phyloP scores from a whole-genome alignment of 2,113 vertebrate genomes.

The Eulemur macaco region DNA sequence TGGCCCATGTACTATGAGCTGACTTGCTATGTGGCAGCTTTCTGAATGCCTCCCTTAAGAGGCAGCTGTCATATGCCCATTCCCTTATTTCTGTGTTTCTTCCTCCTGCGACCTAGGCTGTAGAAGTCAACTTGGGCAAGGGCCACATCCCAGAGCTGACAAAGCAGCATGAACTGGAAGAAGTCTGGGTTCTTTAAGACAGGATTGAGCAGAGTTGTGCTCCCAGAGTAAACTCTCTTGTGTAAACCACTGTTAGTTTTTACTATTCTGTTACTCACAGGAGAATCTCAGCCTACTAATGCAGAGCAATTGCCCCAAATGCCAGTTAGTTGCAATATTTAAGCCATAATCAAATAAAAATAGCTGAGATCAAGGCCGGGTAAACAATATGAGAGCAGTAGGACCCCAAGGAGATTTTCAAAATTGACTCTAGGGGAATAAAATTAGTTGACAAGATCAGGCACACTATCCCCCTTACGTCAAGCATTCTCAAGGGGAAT shows the following conservation, averaged over 20 bases:
- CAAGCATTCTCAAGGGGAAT: background rate
- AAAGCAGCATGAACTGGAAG: background rate
- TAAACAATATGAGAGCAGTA: background rate
- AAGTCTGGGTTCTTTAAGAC: background rate
- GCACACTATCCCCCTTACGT: fast-evolving
- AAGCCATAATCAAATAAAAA: background rate
- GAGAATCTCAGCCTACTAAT: background rate
- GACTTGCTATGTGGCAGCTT: background rate
- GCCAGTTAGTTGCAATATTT: background rate
- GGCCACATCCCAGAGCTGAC: background rate
- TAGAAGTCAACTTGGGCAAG: background rate
- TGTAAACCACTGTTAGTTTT: background rate
- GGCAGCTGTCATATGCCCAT: background rate
- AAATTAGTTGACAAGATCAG: background rate
- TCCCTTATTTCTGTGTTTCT: background rate
- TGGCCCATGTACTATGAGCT: background rate
- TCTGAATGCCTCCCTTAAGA: background rate
- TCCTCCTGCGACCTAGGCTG: background rate
- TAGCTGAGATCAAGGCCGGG: background rate
- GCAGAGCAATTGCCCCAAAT: background rate
- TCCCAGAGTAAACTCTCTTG: background rate
- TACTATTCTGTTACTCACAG: background rate
- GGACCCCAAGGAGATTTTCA: background rate
- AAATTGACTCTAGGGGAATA: background rate
- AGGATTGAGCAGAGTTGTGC: background rate